Percentiles rank a stretch among this genome's conserved stretches.
Evolutionary conservation across 2,888 invertebrate genomes (phyloP).

Genomic region (Salpingus planirostris): DNA sequence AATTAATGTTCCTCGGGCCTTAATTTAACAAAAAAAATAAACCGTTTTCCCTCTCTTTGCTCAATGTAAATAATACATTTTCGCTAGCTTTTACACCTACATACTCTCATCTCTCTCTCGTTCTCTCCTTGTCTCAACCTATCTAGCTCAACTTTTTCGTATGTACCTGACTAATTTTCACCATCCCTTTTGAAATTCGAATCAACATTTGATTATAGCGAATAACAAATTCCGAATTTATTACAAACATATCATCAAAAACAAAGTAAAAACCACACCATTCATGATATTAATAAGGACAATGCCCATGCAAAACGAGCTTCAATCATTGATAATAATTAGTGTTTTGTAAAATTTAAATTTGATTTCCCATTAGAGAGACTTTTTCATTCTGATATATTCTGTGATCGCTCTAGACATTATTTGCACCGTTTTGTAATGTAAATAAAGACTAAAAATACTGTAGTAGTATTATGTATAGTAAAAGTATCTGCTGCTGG

Average conservation of each 20-base stretch:
- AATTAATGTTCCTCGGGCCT: conserved; percentile 66
- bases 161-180: not conserved
- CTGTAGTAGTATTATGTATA: no score
- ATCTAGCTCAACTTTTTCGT: not conserved
- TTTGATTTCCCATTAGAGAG: no score
- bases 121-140: no score
- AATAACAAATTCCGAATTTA: conserved; percentile 36
- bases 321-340: conserved; percentile 25
- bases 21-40: conserved; percentile 19
- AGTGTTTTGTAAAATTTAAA: conserved; percentile 17
- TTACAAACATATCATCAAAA: conserved; percentile 34
- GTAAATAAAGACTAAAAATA: no score
- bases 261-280: conserved; percentile 14
- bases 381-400: conserved; percentile 14
- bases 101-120: conserved; percentile 5
- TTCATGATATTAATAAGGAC: conserved; percentile 6
- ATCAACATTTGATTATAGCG: no score
- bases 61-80: conserved; percentile 21
- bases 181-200: conserved; percentile 2
- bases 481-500: conserved; percentile 8
- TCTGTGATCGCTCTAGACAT: conserved; percentile 17
- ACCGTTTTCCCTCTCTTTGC: conserved; percentile 19
- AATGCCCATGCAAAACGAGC: conserved; percentile 17
- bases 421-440: conserved; percentile 8
- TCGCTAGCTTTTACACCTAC: no score